Evolutionary conservation across 1,140 invertebrate species (phyloP).

Genomic region (Caerostris darwini): DNA sequence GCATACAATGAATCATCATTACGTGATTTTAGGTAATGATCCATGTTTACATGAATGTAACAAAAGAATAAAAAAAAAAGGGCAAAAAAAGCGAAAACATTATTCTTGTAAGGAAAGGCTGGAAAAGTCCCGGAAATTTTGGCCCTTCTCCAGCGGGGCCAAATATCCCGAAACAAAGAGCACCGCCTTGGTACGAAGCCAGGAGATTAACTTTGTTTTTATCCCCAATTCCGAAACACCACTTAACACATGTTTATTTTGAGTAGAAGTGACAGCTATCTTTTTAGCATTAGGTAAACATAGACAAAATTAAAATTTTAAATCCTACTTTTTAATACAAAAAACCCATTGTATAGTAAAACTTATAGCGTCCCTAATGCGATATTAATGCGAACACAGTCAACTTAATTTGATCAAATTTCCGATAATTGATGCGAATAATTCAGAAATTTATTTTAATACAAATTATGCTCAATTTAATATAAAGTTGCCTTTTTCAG

Average conservation of each 20-base stretch:
- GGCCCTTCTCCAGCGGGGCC: neutral
- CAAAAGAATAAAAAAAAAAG: neutral
- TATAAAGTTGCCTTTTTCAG: no score
- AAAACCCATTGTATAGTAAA: neutral
- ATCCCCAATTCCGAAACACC: neutral
- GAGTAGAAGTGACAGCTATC: slow-evolving; percentile 12
- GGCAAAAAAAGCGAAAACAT: neutral
- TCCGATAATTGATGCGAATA: neutral
- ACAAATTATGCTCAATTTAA: no score
- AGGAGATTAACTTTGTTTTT: slow-evolving; percentile 22
- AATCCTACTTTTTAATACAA: neutral
- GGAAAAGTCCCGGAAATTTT: neutral
- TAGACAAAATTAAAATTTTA: neutral
- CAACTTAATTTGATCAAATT: neutral
- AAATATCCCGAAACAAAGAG: neutral
- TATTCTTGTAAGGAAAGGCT: neutral
- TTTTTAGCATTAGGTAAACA: neutral
- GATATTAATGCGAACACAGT: neutral
- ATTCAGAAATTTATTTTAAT: neutral
- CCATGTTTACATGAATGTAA: neutral
- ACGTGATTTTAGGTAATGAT: neutral
- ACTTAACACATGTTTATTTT: neutral
- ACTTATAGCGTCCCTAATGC: neutral
- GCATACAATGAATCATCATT: neutral
- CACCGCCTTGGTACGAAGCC: slow-evolving; percentile 2